Conservation (phyloP, 2,888 invertebrate species). For the Cheilosia scutellata region DNA sequence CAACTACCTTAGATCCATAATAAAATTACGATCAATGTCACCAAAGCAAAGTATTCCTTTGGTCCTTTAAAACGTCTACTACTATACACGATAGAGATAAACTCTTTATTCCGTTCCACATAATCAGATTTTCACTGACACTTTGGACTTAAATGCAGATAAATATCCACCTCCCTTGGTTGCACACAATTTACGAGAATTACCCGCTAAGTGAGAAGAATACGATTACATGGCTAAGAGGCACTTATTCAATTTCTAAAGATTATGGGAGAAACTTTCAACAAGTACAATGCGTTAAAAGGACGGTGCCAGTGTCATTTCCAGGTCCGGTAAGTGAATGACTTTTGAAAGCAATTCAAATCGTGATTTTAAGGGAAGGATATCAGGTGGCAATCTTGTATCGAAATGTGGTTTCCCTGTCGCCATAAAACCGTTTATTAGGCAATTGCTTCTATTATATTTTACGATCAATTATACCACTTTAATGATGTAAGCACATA, state of each 20-base stretch:
- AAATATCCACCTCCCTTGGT: not conserved
- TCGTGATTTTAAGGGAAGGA: too few species aligned
- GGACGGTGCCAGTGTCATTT: not conserved
- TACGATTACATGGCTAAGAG: not conserved
- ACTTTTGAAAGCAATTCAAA: not conserved
- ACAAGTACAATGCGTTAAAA: not conserved
- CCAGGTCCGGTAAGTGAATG: not conserved
- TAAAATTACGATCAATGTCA: too few species aligned
- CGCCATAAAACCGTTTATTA: conserved; percentile 1
- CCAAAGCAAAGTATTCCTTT: not conserved
- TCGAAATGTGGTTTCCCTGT: not conserved
- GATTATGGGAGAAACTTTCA: not conserved
- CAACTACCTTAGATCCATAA: too few species aligned
- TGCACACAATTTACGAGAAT: conserved; percentile 3
- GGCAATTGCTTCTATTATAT: not conserved
- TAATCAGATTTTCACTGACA: conserved; percentile 6
- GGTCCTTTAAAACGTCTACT: too few species aligned
- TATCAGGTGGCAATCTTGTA: not conserved
- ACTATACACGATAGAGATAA: not conserved
- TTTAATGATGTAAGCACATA: not conserved
- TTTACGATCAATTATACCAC: not conserved
- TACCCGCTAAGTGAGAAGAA: not conserved
- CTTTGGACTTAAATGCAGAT: not conserved
- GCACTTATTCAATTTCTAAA: conserved; percentile 6
- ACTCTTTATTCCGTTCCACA: not conserved